Base-by-base conservation (phyloP, 1,140 invertebrate genomes). In the Hyles euphorbiae region DNA sequence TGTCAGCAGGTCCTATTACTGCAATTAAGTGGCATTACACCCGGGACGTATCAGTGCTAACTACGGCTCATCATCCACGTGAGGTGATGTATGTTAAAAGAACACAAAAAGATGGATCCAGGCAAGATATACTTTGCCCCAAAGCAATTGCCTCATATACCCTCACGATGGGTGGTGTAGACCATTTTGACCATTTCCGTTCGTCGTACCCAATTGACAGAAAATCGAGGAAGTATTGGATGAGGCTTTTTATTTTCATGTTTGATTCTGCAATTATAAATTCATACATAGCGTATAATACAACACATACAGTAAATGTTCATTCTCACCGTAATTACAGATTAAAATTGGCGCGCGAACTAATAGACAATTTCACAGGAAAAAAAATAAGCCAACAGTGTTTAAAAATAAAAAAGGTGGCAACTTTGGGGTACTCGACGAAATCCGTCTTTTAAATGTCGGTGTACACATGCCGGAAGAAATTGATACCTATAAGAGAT, bases 21-120 rank as follows among this genome's bases (percentile, higher is more conserved):
- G 68, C 66, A 36, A 67, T 78, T 45, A 78, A 76, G 50, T 76
- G 73, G 73, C 57, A 63, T 58, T 66, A 78, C 48, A 74, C 72
- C 3, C 67, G 65, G 51, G 71, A 76, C 49, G 73, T 74, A 32
- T 9, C 53, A 59, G 56, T 76, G 0, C 64, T 74, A 1, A 72
- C 73, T 11, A 81, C 70, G 49, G 76, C 74, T 6, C 65, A 70
- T 58, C 59, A 76, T 3, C 74, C 74, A 44, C 5, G 40, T 40
- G 61, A 70, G 6, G 63, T 58, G 60, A 55, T n/a, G 34, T 1
- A 60, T 3, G 45, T 81, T 60, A 72, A 76, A 51, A 68, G 72
- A 55, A 76, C 68, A 32, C 74, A 76, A 59, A 76, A 75, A 32
- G 63, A 79, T 64, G 72, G 74, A 3, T 57, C 57, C 5, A 67